Percentiles rank a stretch among this genome's conserved stretches.
Evolutionary conservation across 2,888 invertebrate species (phyloP).

Genomic region (Ischnura elegans): DNA sequence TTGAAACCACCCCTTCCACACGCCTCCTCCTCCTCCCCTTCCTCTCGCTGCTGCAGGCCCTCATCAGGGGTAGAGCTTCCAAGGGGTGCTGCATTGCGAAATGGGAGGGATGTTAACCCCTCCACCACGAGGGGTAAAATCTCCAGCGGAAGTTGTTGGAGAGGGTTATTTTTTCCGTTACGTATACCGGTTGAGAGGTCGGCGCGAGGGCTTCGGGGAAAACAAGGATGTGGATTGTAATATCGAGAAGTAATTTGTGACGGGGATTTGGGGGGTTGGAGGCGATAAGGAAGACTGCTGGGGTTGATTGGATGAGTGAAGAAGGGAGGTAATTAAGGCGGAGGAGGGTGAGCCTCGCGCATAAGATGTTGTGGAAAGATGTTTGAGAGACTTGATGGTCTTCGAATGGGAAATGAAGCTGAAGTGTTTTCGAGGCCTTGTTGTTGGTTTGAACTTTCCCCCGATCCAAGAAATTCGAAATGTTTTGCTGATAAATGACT

Average conservation of each 20-base stretch:
- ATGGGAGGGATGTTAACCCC: not conserved
- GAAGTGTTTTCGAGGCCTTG: not conserved
- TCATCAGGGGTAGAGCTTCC: not conserved
- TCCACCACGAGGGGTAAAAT: not conserved
- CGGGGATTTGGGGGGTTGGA: not conserved
- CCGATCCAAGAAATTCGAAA: not conserved
- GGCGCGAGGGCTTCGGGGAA: not conserved
- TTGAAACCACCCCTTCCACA: not conserved
- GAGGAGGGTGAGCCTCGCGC: not conserved
- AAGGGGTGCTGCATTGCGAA: not conserved
- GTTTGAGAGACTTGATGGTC: not conserved
- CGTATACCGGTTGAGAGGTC: not conserved
- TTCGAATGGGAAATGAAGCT: not conserved
- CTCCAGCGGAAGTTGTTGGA: not conserved
- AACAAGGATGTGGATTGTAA: constrained; percentile 27
- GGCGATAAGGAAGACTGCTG: not conserved
- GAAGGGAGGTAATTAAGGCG: not conserved
- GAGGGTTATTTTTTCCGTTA: not conserved
- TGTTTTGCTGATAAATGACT: not conserved
- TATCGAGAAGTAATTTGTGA: constrained; percentile 15
- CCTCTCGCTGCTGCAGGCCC: not conserved
- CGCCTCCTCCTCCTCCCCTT: not conserved
- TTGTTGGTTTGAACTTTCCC: not conserved
- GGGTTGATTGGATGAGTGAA: not conserved
- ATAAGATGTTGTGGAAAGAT: not conserved